These are phyloP conservation scores for Eristalis tenax DNA, from an alignment of 2,888 invertebrate genomes.

Conservation along the genomic window DNA sequence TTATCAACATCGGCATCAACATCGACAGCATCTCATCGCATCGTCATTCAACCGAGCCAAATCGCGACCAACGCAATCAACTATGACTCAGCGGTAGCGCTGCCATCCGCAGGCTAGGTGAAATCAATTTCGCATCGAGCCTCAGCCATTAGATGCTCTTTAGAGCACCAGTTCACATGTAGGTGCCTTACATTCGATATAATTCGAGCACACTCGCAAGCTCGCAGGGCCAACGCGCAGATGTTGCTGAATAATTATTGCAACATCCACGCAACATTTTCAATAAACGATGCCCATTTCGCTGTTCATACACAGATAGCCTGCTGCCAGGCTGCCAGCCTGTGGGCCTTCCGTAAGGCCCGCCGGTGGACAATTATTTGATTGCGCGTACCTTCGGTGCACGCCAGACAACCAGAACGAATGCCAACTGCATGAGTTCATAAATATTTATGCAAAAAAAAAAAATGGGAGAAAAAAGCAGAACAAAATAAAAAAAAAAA, in stretches of 20 bases:
- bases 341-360: conserved; percentile 31
- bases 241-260: conserved; percentile 68
- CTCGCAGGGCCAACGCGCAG: conserved; percentile 53
- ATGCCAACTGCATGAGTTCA: conserved; percentile 63
- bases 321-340: background rate
- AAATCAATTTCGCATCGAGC: conserved; percentile 59
- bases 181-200: conserved; percentile 60
- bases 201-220: conserved; percentile 34
- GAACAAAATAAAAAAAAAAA: conserved; percentile 26
- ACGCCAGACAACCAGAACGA: conserved; percentile 28
- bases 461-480: background rate
- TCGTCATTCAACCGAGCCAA: conserved; percentile 32
- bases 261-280: conserved; percentile 70
- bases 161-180: conserved; percentile 10
- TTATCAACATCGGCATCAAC: conserved; percentile 57
- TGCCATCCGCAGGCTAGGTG: background rate
- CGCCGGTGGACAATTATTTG: conserved; percentile 59
- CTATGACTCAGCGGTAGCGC: conserved; percentile 60
- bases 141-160: conserved; percentile 50
- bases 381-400: conserved; percentile 20
- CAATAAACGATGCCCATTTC: conserved; percentile 21
- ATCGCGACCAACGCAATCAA: conserved; percentile 48
- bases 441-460: conserved; percentile 64
- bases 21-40: conserved; percentile 12
- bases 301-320: background rate